phyloP scores from a whole-genome alignment of 2,113 vertebrate genomes.

The Phylloscopus whistleri region DNA sequence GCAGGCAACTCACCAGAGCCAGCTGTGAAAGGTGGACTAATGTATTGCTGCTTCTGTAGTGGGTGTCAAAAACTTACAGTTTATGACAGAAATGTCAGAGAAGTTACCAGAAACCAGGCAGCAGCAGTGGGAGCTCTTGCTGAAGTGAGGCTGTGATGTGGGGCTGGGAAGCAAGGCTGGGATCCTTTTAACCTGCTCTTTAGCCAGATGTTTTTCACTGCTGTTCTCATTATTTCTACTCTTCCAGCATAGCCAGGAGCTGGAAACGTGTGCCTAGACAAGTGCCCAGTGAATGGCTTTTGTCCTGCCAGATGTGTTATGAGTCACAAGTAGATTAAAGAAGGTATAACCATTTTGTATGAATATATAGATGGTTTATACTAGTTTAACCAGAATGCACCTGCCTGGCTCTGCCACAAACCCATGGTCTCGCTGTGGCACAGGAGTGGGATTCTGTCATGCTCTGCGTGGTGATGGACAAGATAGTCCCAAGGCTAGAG shows the following conservation, averaged over 20 bases:
- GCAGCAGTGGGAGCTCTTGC: neutral
- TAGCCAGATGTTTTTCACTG: neutral
- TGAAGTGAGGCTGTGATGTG: neutral
- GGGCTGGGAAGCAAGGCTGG: neutral
- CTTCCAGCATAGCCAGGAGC: neutral
- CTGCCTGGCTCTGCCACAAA: accelerated
- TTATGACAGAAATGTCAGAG: neutral
- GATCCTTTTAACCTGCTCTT: neutral
- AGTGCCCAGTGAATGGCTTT: neutral
- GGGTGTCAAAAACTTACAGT: neutral
- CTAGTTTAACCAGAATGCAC: neutral
- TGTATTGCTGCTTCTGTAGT: neutral
- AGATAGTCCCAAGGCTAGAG: neutral
- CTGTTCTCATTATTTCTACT: neutral
- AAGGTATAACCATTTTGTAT: neutral
- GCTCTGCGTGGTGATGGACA: neutral
- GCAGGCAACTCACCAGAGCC: neutral
- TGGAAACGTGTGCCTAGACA: neutral
- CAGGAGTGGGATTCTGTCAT: accelerated
- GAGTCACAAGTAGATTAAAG: neutral
- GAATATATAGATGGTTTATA: neutral
- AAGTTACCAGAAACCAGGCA: neutral
- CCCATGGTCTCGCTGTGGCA: neutral
- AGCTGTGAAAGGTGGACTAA: neutral
- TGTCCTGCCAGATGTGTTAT: neutral